phyloP scores from a whole-genome alignment of 2,113 vertebrate genomes.

The Pyrgilauda ruficollis region DNA sequence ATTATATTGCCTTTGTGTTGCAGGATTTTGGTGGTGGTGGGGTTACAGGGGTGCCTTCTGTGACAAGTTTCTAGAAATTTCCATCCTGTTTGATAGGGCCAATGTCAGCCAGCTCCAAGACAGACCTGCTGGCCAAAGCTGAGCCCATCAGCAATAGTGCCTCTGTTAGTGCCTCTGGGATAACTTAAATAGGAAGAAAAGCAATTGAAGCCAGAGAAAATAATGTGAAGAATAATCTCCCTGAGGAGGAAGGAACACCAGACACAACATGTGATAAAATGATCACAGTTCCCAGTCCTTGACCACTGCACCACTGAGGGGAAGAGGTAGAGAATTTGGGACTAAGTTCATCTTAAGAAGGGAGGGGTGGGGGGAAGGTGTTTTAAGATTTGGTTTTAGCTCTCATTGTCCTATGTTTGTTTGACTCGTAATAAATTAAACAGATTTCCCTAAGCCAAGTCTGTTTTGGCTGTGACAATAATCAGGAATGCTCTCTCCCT shows the following conservation, averaged over 20 bases:
- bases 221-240: neutral
- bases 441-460: neutral
- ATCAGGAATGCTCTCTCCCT: neutral
- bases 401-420: neutral
- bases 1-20: neutral
- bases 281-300: too few relatives aligned
- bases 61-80: neutral
- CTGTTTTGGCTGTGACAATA: accelerated
- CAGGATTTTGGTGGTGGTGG: neutral
- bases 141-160: neutral
- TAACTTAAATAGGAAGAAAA: neutral
- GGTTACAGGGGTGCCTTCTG: neutral
- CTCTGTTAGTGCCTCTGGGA: neutral
- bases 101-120: neutral
- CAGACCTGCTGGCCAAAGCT: neutral
- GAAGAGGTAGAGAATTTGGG: neutral
- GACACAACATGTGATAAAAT: neutral
- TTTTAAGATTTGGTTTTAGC: neutral
- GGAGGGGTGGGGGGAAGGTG: accelerated
- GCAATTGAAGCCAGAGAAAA: neutral
- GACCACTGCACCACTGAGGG: neutral
- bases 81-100: too few relatives aligned
- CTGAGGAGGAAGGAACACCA: neutral
- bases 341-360: neutral
- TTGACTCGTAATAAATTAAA: neutral